These are phyloP conservation scores for Oscheius sp. DNA, from an alignment of 2,888 invertebrate species.

Conservation along the genomic window DNA sequence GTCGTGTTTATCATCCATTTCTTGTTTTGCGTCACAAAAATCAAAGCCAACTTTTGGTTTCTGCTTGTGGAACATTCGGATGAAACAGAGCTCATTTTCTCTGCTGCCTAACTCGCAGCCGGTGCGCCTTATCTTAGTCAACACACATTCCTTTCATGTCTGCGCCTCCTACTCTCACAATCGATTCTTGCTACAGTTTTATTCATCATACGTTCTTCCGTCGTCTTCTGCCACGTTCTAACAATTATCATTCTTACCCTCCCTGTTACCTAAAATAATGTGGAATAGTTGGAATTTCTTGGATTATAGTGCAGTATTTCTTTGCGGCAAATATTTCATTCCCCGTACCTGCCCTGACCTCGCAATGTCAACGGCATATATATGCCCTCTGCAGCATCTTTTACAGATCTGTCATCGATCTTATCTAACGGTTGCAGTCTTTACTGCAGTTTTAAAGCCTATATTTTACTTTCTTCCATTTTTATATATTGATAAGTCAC, in stretches of 20 bases:
- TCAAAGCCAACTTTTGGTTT: neutral
- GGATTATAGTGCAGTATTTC: slow-evolving; percentile 15
- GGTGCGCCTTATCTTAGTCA: slow-evolving; percentile 9
- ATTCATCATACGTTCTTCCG: neutral
- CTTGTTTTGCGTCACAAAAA: too few species aligned
- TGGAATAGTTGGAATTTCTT: neutral
- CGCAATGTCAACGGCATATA: slow-evolving; percentile 20
- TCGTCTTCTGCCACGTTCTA: neutral
- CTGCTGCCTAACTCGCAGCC: neutral
- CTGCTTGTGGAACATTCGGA: neutral
- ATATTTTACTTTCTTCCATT: neutral
- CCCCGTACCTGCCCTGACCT: slow-evolving; percentile 26
- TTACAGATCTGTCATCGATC: neutral
- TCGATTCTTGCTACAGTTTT: slow-evolving; percentile 24
- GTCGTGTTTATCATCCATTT: too few species aligned
- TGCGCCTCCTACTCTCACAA: slow-evolving; percentile 17
- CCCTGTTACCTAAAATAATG: too few species aligned
- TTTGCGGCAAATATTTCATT: slow-evolving; percentile 26
- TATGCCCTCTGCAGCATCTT: slow-evolving; percentile 17
- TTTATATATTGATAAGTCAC: neutral
- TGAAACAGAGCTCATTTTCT: neutral
- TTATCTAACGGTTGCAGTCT: neutral
- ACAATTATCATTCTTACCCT: neutral
- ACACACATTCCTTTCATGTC: slow-evolving; percentile 27
- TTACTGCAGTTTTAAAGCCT: neutral